Conservation (phyloP, 1,140 invertebrate genomes). For the Solenopsis fugax region DNA sequence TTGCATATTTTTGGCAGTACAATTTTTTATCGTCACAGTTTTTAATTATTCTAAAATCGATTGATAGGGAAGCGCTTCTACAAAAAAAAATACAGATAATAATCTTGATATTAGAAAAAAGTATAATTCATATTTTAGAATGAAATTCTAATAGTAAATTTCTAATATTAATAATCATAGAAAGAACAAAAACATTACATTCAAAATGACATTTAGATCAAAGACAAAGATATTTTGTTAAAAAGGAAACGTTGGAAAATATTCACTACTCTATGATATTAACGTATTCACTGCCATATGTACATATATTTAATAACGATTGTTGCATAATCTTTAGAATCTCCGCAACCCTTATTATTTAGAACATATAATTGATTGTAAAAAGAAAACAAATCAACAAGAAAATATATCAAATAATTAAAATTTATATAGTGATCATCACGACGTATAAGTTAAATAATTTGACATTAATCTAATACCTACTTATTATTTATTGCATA, state of each 20-base stretch:
- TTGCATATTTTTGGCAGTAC: not conserved
- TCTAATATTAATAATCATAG: not conserved
- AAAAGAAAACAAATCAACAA: slow-evolving; percentile 23
- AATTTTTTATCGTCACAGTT: slow-evolving; percentile 4
- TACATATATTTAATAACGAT: slow-evolving; percentile 8
- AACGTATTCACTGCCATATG: slow-evolving; percentile 66
- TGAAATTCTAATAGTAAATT: not conserved
- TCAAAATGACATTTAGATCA: not conserved
- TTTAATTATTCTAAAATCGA: not conserved
- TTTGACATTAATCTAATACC: not conserved
- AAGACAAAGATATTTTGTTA: slow-evolving; percentile 1
- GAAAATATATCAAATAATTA: not conserved
- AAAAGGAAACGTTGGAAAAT: slow-evolving; percentile 17
- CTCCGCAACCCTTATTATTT: not conserved
- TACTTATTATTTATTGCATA: not conserved
- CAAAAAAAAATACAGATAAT: not conserved
- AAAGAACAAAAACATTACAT: not conserved
- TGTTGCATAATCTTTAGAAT: slow-evolving; percentile 4
- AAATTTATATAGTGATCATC: not conserved
- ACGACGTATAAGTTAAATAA: not conserved
- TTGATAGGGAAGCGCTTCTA: not conserved
- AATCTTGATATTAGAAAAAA: not conserved
- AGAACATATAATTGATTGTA: slow-evolving; percentile 31
- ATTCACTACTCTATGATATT: slow-evolving; percentile 42
- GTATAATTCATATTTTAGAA: not conserved